phyloP scores from a whole-genome alignment of 2,113 vertebrate species.

The Edolisoma coerulescens region DNA sequence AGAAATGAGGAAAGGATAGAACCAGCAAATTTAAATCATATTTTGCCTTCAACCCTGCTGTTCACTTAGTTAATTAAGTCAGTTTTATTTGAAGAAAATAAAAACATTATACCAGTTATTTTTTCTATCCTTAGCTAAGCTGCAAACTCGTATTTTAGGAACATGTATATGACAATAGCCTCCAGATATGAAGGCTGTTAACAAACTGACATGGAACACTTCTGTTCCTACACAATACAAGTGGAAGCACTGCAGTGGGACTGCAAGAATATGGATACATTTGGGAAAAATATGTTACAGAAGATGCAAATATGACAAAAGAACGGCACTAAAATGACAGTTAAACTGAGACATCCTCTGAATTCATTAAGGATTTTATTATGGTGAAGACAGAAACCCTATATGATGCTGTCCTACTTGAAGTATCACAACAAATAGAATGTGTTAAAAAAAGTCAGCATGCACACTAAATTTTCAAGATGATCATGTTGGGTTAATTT shows the following conservation, averaged over 20 bases:
- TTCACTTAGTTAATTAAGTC: neutral
- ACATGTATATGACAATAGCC: neutral
- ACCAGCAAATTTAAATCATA: neutral
- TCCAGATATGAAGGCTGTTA: neutral
- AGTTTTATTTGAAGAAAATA: neutral
- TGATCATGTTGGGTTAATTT: neutral
- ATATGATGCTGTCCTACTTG: neutral
- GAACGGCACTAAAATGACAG: neutral
- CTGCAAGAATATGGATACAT: neutral
- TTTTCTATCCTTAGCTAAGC: neutral
- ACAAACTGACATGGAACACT: neutral
- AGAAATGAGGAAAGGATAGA: neutral
- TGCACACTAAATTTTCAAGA: neutral
- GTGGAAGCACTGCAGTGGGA: neutral
- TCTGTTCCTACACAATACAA: neutral
- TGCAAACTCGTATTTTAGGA: neutral
- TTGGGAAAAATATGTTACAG: neutral
- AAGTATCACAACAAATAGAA: neutral
- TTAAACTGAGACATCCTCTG: neutral
- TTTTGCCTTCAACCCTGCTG: neutral
- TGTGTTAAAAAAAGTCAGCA: neutral
- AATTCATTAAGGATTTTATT: neutral
- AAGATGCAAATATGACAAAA: neutral
- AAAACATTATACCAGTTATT: neutral
- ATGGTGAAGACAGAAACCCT: neutral